These are phyloP conservation scores for Rhea pennata DNA, from an alignment of 2,113 vertebrate species.

Conservation along the genomic window DNA sequence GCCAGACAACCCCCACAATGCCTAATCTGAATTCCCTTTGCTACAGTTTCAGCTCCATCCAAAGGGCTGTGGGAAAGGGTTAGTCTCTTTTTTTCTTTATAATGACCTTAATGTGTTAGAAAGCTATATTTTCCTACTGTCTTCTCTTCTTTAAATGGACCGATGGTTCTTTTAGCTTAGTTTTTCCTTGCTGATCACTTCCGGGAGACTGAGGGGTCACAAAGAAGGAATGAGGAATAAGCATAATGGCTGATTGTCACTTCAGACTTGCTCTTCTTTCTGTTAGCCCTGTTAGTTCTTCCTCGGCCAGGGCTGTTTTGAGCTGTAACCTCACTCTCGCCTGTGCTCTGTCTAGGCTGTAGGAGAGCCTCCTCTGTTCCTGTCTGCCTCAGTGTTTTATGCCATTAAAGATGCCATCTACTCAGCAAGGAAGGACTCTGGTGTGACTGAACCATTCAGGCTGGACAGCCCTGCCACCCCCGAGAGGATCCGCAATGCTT, in stretches of 20 bases:
- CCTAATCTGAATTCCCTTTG: neutral
- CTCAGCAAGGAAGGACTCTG: conserved; percentile 76
- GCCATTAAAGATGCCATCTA: conserved; percentile 93
- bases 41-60: neutral
- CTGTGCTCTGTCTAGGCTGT: conserved; percentile 82
- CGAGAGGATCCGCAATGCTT: conserved; percentile 92
- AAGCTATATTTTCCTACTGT: neutral
- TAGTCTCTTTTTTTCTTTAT: neutral
- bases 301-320: neutral
- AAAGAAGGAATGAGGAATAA: neutral
- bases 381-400: conserved; percentile 92
- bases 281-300: neutral
- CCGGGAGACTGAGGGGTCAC: neutral
- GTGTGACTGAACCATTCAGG: conserved; percentile 76
- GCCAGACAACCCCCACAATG: neutral
- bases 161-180: neutral
- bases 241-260: neutral
- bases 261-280: neutral
- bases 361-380: conserved; percentile 93
- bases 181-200: neutral
- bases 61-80: neutral
- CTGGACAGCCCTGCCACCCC: conserved; percentile 94
- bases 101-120: neutral
- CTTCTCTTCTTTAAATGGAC: neutral
- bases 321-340: neutral